Conservation (phyloP, 2,797 vertebrate genomes). For the Myotis myotis region DNA sequence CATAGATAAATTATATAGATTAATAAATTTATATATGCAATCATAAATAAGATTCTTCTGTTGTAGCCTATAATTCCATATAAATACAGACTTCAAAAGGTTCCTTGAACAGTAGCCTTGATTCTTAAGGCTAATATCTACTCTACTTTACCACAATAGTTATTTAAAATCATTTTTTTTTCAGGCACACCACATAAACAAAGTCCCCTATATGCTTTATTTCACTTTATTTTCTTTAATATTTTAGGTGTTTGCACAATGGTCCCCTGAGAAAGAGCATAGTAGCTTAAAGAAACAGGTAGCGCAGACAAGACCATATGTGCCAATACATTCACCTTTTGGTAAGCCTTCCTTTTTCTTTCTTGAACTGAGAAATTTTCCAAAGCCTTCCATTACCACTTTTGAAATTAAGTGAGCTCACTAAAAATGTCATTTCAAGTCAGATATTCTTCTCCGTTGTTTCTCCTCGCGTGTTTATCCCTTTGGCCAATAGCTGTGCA, state of each 20-base stretch:
- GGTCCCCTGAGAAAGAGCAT: not conserved
- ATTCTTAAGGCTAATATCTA: not conserved
- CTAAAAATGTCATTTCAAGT: not conserved
- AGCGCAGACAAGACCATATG: not conserved
- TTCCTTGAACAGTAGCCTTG: slow-evolving; percentile 6
- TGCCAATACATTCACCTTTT: not conserved
- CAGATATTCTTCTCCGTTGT: not conserved
- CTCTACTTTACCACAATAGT: not conserved
- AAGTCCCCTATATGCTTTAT: not conserved
- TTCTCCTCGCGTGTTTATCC: slow-evolving; percentile 38
- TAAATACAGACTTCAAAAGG: not conserved
- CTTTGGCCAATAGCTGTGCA: slow-evolving; percentile 28
- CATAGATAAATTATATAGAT: not conserved
- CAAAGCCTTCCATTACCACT: not conserved
- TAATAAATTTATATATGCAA: not conserved
- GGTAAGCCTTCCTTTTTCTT: not conserved
- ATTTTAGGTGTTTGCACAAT: not conserved
- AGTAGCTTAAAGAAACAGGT: not conserved
- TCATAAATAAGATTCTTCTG: not conserved
- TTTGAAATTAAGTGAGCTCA: not conserved
- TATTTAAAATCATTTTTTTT: not conserved
- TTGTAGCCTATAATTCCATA: not conserved
- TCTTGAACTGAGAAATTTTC: not conserved
- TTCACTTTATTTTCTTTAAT: not conserved
- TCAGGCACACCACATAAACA: not conserved